phyloP scores from a whole-genome alignment of 2,888 invertebrate genomes.

The Erebia aethiops region DNA sequence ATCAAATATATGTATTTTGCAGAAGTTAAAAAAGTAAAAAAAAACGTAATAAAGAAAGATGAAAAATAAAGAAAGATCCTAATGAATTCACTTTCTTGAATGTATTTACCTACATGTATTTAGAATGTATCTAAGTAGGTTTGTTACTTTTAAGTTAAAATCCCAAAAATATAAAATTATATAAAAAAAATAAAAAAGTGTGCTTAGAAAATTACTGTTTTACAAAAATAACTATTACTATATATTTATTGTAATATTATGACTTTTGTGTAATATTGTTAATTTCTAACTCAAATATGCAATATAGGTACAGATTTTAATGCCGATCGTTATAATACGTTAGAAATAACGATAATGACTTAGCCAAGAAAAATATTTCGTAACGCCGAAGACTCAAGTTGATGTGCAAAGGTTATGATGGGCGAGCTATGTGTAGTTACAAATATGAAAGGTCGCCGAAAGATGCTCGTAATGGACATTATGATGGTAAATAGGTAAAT shows the following conservation, averaged over 20 bases:
- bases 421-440: conserved; percentile 10
- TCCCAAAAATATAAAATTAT: no score
- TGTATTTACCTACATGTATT: no score
- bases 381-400: conserved; percentile 12
- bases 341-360: conserved; percentile 15
- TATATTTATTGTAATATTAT: no score
- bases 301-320: conserved; percentile 14
- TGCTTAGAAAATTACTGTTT: no score
- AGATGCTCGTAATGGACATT: neutral
- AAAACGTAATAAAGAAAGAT: no score
- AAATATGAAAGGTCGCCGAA: conserved; percentile 16
- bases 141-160: no score
- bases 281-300: neutral
- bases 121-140: no score
- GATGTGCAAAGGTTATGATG: conserved; percentile 23
- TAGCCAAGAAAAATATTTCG: conserved; percentile 13
- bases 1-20: no score
- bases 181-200: no score
- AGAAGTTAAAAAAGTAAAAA: no score
- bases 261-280: neutral
- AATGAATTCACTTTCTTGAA: no score
- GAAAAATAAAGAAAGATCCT: no score
- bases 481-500: neutral
- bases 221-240: neutral
- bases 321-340: conserved; percentile 1